Evolutionary conservation across 2,888 invertebrate genomes (phyloP), one percentile per base, ranked within the genome.

Genomic region (Amphipyra berbera): DNA sequence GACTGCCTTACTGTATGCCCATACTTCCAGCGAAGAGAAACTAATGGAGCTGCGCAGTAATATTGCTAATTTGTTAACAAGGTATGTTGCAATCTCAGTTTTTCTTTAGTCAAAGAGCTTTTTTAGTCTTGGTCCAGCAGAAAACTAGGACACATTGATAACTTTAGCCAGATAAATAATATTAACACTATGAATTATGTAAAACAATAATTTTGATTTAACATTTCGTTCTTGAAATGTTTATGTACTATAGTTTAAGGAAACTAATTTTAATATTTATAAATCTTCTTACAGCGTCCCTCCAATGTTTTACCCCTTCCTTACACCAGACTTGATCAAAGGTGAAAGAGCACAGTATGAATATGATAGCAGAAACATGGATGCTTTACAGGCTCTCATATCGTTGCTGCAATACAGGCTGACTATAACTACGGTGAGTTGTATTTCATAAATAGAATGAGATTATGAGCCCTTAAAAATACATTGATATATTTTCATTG

Each of bases 21-120:
- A 95, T 50, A 94, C 96, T 1, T 88, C 94, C 30, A 94, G 92
- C 60, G 92, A 95, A 30, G 96, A 96, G 1, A 97, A 96, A 82
- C 91, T 96, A 54, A 95, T 96, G 83, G 96, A 97, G 68, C 90
- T 98, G 37, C 95, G 96, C 76, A 97, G 97, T 79, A 97, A 99
- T 90, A 96, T 97, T 67, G 96, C 98, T 8, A 98, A 99, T 92
- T 93, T 99, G 77, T 92, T 99, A 69, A 98, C 97, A 46, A 96
- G 95, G 95, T 95, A 79, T 14, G 35, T 27, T 12, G n/a, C 7
- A 12, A n/a, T 37, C 21, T 44, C 4, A 44, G 10, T 38, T 38
- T n/a, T 10, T 21, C 21, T 2, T 21, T 21, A 21, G 21, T 21
- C 21, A 21, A 21, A 1, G 3, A 21, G 21, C 21, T 21, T 30